phyloP scores from a whole-genome alignment of 2,113 vertebrate species.

The Sardina pilchardus region DNA sequence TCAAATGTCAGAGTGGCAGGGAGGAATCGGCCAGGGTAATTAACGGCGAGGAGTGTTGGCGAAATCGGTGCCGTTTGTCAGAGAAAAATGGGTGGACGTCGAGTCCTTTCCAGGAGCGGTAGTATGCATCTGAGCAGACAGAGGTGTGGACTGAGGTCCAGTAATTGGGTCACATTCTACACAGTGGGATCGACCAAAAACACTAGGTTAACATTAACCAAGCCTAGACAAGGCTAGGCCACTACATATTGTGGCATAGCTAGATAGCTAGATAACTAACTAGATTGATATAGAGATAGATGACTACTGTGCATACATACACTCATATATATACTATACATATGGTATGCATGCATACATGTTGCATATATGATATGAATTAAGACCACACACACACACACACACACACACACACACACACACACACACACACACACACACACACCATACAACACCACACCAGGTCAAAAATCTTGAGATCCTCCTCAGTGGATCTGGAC shows the following conservation, averaged over 20 bases:
- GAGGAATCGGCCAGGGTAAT: slow-evolving; percentile 74
- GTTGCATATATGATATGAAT: no score
- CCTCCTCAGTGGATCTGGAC: no score
- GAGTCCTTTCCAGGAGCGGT: neutral
- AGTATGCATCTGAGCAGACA: neutral
- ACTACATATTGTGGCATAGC: neutral
- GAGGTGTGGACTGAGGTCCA: slow-evolving; percentile 21
- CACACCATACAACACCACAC: no score
- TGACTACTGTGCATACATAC: neutral
- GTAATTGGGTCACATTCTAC: slow-evolving; percentile 35
- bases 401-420: no score
- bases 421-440: neutral
- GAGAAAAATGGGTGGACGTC: slow-evolving; percentile 11
- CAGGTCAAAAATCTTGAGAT: no score
- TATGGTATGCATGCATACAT: no score
- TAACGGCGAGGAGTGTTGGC: slow-evolving; percentile 64
- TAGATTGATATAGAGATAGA: slow-evolving; percentile 56
- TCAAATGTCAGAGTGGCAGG: slow-evolving; percentile 78
- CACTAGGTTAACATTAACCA: slow-evolving; percentile 9
- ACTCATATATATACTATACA: no score
- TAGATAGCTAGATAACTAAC: slow-evolving; percentile 10
- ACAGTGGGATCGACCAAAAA: neutral
- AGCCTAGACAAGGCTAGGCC: slow-evolving; percentile 41
- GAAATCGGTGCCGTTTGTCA: slow-evolving; percentile 15
- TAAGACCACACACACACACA: no score